These are phyloP conservation scores for Apomyelois bistriatella DNA, from an alignment of 2,888 invertebrate species.

Conservation along the genomic window DNA sequence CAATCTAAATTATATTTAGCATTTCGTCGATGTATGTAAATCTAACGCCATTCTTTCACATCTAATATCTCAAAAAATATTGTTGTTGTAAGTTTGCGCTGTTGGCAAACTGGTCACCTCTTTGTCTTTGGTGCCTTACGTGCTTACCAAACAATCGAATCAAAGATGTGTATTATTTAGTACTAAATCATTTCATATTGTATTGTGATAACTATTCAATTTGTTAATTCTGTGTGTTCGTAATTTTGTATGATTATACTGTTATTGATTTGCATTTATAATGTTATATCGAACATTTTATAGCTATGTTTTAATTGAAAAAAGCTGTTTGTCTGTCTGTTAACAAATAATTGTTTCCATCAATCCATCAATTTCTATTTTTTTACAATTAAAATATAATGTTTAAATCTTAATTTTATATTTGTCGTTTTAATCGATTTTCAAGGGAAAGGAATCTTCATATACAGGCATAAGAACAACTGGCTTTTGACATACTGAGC, in stretches of 20 bases:
- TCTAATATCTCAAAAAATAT: background rate
- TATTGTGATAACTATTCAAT: background rate
- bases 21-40: too few species aligned
- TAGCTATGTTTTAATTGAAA: background rate
- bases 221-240: conserved; percentile 1
- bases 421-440: too few species aligned
- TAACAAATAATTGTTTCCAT: background rate
- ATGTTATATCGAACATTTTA: conserved; percentile 7
- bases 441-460: too few species aligned
- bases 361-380: too few species aligned
- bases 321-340: background rate
- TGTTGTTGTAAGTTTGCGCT: background rate
- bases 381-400: too few species aligned
- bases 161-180: background rate
- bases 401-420: too few species aligned
- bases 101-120: background rate
- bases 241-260: background rate
- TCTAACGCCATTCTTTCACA: too few species aligned
- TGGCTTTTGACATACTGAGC: too few species aligned
- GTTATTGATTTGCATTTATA: background rate
- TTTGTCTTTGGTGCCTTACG: background rate
- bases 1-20: too few species aligned
- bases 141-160: background rate
- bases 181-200: background rate
- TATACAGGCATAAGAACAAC: too few species aligned